Conservation (phyloP, 1,140 invertebrate species). For the Brachionus calyciflorus region DNA sequence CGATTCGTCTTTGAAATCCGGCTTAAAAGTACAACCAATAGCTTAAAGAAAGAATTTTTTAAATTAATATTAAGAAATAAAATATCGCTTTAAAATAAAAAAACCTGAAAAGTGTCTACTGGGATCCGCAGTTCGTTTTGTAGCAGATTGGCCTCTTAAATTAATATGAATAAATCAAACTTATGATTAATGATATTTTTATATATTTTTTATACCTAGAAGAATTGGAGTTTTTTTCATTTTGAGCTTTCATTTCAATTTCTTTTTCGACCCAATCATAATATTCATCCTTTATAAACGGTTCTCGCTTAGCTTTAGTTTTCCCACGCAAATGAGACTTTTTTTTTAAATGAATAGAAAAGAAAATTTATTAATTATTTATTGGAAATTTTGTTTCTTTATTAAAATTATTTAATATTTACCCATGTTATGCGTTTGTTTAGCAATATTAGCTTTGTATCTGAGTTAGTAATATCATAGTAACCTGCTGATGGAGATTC, state of each 20-base stretch:
- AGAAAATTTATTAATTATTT: neutral
- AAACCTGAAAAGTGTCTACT: constrained; percentile 22
- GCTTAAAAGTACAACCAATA: constrained; percentile 25
- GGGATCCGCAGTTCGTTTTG: neutral
- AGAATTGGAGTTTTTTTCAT: neutral
- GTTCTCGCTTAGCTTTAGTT: constrained; percentile 26
- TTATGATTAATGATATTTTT: too few species aligned
- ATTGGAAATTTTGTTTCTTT: neutral
- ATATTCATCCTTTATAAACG: constrained; percentile 33
- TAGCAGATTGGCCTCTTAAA: neutral
- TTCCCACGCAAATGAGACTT: constrained; percentile 33
- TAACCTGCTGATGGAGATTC: constrained; percentile 35
- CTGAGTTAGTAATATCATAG: constrained; percentile 29
- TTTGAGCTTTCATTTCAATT: constrained; percentile 21
- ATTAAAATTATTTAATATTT: neutral
- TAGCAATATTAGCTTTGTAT: constrained; percentile 13
- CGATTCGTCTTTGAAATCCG: neutral
- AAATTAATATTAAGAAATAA: neutral
- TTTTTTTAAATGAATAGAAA: neutral
- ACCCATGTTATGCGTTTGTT: constrained; percentile 32
- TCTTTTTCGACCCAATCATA: constrained; percentile 39
- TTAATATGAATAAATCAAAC: too few species aligned
- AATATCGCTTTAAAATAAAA: neutral
- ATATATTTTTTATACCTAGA: too few species aligned
- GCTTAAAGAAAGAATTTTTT: neutral